Evolutionary conservation across 2,888 invertebrate genomes (phyloP), one percentile per base, ranked within the genome.

Genomic region (Drymonia ruficornis): DNA sequence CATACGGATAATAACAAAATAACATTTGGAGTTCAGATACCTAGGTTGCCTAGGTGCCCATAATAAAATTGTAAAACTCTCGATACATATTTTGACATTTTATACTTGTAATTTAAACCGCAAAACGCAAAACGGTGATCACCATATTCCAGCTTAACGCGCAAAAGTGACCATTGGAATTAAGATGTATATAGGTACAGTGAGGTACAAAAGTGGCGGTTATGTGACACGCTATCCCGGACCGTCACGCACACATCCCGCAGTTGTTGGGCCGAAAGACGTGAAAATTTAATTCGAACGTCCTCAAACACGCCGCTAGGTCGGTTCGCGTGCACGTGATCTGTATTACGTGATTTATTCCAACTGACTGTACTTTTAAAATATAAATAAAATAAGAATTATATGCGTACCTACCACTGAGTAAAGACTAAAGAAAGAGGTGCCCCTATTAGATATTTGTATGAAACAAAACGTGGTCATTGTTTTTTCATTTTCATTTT

Each of bases 221-320:
- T 11, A 55, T 29, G 51, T 54, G 61, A 59, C 68, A 68, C 59
- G 65, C 64, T 62, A 74, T 56, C 53, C 63, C n/a, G 49, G 56
- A 59, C 61, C 58, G 55, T 67, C 68, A 67, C 72, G 72, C 70
- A 72, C 64, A 63, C 64, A 63, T 59, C 49, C 48, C 61, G 42
- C 51, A 64, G 52, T 52, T 53, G 50, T 52, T 49, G 52, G 46
- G 55, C 45, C 44, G 46, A 40, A 12, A 15, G 50, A 58, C 64
- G 57, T 79, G 77, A 78, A 80, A 80, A 74, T 76, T 79, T 79
- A 80, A 79, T 78, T 74, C 74, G 61, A 70, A 72, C 62, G 73
- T 55, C 72, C 74, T 65, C 70, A 70, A 65, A 73, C 61, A 67
- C 63, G 59, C 56, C 50, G 65, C 54, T 18, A 1, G 43, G 43